Percentiles rank a stretch among this genome's conserved stretches.
These are phyloP conservation scores for Crocidura indochinensis DNA, from an alignment of 2,797 vertebrate genomes.

Conservation along the genomic window DNA sequence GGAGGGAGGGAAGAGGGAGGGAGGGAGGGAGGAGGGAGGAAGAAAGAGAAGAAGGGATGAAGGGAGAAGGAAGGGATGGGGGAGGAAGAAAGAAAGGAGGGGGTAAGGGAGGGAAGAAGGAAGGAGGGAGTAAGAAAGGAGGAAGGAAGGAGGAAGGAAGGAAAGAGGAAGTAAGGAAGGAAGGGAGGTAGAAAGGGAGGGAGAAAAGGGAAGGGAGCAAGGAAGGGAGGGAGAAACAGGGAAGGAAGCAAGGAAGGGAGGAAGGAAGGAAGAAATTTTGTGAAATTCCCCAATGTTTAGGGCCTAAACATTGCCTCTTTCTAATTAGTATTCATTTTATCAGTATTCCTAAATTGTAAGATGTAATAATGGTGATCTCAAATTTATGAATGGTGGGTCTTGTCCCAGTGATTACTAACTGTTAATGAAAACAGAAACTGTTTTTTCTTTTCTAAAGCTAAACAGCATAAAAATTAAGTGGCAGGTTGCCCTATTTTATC, in stretches of 20 bases:
- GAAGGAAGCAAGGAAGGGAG: too few species aligned
- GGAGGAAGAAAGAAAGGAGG: background rate
- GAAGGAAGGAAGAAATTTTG: background rate
- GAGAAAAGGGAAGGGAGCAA: too few species aligned
- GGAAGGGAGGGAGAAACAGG: too few species aligned
- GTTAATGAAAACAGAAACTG: slow-evolving; percentile 73
- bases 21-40: too few species aligned
- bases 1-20: too few species aligned
- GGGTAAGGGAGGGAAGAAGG: background rate
- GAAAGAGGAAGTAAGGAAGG: background rate
- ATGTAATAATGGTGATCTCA: slow-evolving; percentile 56
- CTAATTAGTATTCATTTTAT: background rate
- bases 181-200: background rate
- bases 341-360: background rate
- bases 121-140: background rate
- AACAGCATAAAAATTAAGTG: slow-evolving; percentile 82
- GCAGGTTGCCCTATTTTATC: background rate
- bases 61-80: too few species aligned
- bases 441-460: slow-evolving; percentile 71
- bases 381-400: slow-evolving; percentile 51
- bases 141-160: background rate
- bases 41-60: too few species aligned
- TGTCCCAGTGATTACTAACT: slow-evolving; percentile 12
- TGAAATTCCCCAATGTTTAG: too few species aligned
- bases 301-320: slow-evolving; percentile 4